Evolutionary conservation across 1,140 invertebrate genomes (phyloP), one percentile per base, ranked within the genome.

Genomic region (Trichonephila clavipes): DNA sequence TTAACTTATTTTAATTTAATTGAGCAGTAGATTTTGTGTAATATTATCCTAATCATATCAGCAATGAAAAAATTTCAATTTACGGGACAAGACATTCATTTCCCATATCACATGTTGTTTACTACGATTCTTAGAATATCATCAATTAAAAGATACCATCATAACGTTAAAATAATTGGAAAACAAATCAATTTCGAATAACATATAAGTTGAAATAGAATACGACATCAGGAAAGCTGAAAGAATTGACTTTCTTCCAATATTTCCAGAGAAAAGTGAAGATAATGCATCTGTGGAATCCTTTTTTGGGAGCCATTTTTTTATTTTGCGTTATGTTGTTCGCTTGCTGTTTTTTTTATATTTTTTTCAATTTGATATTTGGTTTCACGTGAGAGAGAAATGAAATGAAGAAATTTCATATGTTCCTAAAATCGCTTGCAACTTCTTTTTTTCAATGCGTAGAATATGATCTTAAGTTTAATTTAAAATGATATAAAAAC

Each of bases 371-470:
- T 77, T 77, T 77, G 72, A 28, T 77, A 28, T 19, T 77, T 18
- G 28, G 72, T 77, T 77, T 18, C 72, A 34, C 34, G 14, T 40
- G 16, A 77, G 72, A 77, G 16, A 77, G 72, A 77, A 40, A 77
- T 77, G 34, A 77, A 69, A 69, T 69, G 66, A 69, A 69, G 66
- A 69, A 77, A 77, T 77, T 77, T 19, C 72, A 77, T 77, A 77
- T 77, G 24, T 77, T 34, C 28, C 18, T 34, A 77, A 77, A 77
- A 77, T 6, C 24, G 34, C 72, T 40, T 24, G 72, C 28, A 5
- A 18, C 72, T 18, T 69, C 21, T 66, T 24, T 24, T 77, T 16
- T 77, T 18, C 72, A 34, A 5, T 34, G 14, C 34, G 28, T 77
- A 34, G 72, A 77, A 77, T 77, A 40, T 19, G 72, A 77, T 77